phyloP scores from a whole-genome alignment of 2,113 vertebrate species.

The Oryctolagus cuniculus region DNA sequence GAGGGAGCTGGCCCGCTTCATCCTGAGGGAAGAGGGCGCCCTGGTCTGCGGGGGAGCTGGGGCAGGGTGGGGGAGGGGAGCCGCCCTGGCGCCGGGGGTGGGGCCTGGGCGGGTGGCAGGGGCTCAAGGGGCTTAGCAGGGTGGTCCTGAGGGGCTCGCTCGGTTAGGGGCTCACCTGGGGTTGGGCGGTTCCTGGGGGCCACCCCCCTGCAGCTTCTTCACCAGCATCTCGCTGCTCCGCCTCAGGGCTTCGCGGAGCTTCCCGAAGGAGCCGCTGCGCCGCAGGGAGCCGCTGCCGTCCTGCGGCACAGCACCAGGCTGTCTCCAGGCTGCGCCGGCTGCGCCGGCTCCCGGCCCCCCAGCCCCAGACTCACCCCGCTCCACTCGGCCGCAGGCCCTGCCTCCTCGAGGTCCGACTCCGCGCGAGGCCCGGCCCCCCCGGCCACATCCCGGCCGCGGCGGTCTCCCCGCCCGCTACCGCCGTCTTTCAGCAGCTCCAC shows the following conservation, averaged over 20 bases:
- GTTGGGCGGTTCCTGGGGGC: slow-evolving; percentile 92
- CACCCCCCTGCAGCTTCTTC: slow-evolving; percentile 93
- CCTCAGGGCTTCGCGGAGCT: slow-evolving; percentile 92
- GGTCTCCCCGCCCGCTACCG: slow-evolving; percentile 83
- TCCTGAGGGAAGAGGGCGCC: slow-evolving; percentile 83
- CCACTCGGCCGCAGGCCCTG: slow-evolving; percentile 89
- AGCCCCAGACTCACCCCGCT: slow-evolving; percentile 88
- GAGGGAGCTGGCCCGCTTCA: slow-evolving; percentile 94
- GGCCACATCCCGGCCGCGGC: slow-evolving; percentile 86
- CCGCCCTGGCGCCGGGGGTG: no score
- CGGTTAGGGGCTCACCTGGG: slow-evolving; percentile 89
- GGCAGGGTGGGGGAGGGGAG: not conserved
- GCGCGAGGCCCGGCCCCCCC: slow-evolving; percentile 79
- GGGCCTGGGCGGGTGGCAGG: slow-evolving; percentile 80
- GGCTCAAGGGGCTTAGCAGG: slow-evolving; percentile 61
- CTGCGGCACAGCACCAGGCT: slow-evolving; percentile 75
- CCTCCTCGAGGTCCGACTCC: slow-evolving; percentile 87
- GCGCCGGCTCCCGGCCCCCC: not conserved
- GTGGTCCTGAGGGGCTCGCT: not conserved
- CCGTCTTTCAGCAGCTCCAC: slow-evolving; percentile 94
- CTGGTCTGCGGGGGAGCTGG: not conserved
- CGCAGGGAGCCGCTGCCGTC: slow-evolving; percentile 91
- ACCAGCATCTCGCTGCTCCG: slow-evolving; percentile 96
- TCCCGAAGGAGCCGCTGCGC: slow-evolving; percentile 93
- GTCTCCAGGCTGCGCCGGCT: not conserved